These are phyloP conservation scores for Acheta domesticus DNA, from an alignment of 2,888 invertebrate species.

Conservation along the genomic window DNA sequence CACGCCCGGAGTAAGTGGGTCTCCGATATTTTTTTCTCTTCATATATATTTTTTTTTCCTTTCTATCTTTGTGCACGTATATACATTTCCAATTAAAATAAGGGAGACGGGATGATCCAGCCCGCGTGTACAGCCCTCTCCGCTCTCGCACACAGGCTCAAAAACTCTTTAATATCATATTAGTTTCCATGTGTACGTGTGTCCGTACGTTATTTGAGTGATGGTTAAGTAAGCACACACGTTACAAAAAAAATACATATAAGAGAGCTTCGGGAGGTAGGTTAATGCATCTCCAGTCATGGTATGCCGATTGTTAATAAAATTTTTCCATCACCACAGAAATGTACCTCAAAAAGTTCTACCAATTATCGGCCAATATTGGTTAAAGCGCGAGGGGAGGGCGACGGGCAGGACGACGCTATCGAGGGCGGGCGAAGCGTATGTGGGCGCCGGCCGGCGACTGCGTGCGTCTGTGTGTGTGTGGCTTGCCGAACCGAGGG, in stretches of 20 bases:
- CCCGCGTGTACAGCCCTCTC: neutral
- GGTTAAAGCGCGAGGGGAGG: neutral
- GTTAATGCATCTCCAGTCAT: slow-evolving; percentile 7
- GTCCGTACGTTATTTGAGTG: slow-evolving; percentile 3
- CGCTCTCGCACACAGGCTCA: neutral
- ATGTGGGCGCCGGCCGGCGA: neutral
- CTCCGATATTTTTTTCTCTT: slow-evolving; percentile 23
- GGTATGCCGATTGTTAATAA: slow-evolving; percentile 18
- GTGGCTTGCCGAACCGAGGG: neutral
- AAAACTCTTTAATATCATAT: slow-evolving; percentile 7
- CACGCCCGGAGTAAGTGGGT: neutral
- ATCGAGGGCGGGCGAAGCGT: neutral
- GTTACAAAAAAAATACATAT: slow-evolving; percentile 18
- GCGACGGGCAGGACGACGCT: neutral
- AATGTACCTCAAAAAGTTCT: slow-evolving; percentile 18
- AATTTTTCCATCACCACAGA: slow-evolving; percentile 18
- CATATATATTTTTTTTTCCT: slow-evolving; percentile 27
- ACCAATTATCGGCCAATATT: slow-evolving; percentile 18
- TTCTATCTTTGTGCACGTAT: slow-evolving; percentile 23
- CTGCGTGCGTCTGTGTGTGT: neutral
- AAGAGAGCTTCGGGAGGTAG: neutral
- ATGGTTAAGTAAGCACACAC: slow-evolving; percentile 18
- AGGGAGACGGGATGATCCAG: neutral
- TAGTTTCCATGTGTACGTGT: neutral
- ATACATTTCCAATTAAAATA: slow-evolving; percentile 18